A percentile compares a stretch with the other conserved stretches of the same genome.
These are phyloP conservation scores for Drosophila ficusphila DNA, from an alignment of 1,140 invertebrate genomes.

Conservation along the genomic window DNA sequence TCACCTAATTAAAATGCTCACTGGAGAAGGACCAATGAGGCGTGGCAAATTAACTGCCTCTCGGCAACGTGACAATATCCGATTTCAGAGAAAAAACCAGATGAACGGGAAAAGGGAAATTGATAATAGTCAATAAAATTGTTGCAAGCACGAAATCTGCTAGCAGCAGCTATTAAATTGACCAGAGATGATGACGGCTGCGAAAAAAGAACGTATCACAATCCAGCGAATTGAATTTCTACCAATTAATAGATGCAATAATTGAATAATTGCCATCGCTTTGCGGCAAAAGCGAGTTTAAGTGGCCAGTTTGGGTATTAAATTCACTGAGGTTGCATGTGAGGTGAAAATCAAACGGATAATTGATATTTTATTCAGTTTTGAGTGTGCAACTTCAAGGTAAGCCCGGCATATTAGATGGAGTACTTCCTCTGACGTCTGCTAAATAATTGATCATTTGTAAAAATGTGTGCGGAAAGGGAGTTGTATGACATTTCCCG, in stretches of 20 bases:
- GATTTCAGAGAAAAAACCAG: conserved; percentile 13
- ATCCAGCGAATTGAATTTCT: conserved; percentile 45
- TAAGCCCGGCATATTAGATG: neutral
- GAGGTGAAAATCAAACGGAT: neutral
- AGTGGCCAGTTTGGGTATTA: conserved; percentile 4
- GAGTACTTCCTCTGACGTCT: too few species aligned
- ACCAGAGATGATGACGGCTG: conserved; percentile 7
- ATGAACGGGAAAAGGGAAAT: conserved; percentile 20
- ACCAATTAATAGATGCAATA: conserved; percentile 58
- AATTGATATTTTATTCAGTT: neutral
- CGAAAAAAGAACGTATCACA: conserved; percentile 9
- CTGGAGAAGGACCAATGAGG: conserved; percentile 12
- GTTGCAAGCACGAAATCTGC: conserved; percentile 37
- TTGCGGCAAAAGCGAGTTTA: conserved; percentile 32
- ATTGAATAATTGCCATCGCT: conserved; percentile 54
- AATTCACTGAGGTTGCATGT: neutral
- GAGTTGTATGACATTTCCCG: neutral
- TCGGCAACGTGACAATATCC: conserved; percentile 45
- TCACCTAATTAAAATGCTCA: conserved; percentile 53
- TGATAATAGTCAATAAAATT: conserved; percentile 30
- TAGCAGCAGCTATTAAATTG: conserved; percentile 3
- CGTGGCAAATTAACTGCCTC: conserved; percentile 43
- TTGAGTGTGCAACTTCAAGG: neutral
- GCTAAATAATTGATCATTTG: too few species aligned
- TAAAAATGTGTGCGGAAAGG: too few species aligned